Conservation (phyloP, 2,888 invertebrate species). For the Lapara coniferarum region DNA sequence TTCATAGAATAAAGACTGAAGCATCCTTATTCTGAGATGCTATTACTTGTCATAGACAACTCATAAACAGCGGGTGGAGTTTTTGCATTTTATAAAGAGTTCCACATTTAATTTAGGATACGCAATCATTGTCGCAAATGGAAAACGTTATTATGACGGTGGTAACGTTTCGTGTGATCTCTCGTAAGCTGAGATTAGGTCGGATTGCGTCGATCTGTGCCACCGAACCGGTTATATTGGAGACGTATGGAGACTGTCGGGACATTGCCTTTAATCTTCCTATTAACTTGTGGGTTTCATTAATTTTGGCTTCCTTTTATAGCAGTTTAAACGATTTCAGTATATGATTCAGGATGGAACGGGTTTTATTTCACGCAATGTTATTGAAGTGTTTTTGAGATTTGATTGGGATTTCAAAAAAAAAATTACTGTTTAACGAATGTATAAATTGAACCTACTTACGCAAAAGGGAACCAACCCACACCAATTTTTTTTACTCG, state of each 20-base stretch:
- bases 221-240: slow-evolving; percentile 54
- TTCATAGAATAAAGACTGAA: too few species aligned
- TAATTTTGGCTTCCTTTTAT: slow-evolving; percentile 32
- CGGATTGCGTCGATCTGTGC: slow-evolving; percentile 61
- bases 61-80: not conserved
- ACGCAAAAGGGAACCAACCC: too few species aligned
- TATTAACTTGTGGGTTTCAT: slow-evolving; percentile 50
- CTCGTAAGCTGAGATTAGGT: slow-evolving; percentile 74
- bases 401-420: too few species aligned
- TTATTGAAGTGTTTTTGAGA: not conserved
- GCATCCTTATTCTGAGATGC: too few species aligned
- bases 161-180: slow-evolving; percentile 71
- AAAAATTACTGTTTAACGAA: too few species aligned
- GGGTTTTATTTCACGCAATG: not conserved
- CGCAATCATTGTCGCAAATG: slow-evolving; percentile 50
- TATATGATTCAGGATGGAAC: not conserved
- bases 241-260: slow-evolving; percentile 49
- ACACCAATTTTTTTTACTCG: too few species aligned
- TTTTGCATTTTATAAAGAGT: not conserved
- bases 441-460: too few species aligned
- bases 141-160: slow-evolving; percentile 64
- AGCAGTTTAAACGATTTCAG: slow-evolving; percentile 26
- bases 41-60: too few species aligned
- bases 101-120: slow-evolving; percentile 14
- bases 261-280: slow-evolving; percentile 46